These are phyloP conservation scores for Stenolophus ochropezus DNA, from an alignment of 2,888 invertebrate species.

Conservation along the genomic window DNA sequence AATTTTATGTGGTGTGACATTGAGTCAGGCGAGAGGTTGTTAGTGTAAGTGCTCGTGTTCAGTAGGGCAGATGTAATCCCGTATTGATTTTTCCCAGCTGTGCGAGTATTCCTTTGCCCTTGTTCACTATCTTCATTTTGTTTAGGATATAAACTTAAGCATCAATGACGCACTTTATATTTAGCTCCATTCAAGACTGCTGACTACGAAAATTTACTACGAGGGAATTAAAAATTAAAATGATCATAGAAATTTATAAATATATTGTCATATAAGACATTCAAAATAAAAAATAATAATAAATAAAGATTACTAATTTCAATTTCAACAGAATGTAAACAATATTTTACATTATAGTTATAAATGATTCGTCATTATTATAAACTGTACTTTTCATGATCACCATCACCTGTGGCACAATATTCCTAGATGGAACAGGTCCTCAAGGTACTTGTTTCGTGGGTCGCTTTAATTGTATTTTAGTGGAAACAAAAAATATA, in stretches of 20 bases:
- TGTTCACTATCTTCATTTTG: constrained; percentile 43
- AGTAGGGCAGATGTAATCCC: constrained; percentile 30
- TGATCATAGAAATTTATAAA: too few relatives aligned
- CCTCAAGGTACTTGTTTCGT: too few relatives aligned
- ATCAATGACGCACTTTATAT: constrained; percentile 13
- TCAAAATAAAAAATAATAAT: too few relatives aligned
- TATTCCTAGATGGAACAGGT: too few relatives aligned
- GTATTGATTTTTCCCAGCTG: constrained; percentile 44
- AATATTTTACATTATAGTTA: too few relatives aligned
- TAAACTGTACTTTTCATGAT: too few relatives aligned
- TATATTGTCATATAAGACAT: neutral
- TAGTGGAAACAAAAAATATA: too few relatives aligned
- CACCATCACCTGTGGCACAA: too few relatives aligned
- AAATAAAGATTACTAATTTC: too few relatives aligned
- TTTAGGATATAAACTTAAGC: neutral
- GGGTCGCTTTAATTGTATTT: too few relatives aligned
- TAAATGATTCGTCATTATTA: too few relatives aligned
- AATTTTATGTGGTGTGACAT: constrained; percentile 32
- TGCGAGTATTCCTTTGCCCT: constrained; percentile 8
- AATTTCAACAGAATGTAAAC: too few relatives aligned
- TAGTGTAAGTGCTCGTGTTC: constrained; percentile 40
- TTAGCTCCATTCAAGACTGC: neutral
- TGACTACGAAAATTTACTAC: neutral
- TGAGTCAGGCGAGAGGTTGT: constrained; percentile 19
- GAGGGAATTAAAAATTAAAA: neutral